Evolutionary conservation across 2,888 invertebrate species (phyloP), one percentile per base, ranked within the genome.

Genomic region (Sphinx pinastri): DNA sequence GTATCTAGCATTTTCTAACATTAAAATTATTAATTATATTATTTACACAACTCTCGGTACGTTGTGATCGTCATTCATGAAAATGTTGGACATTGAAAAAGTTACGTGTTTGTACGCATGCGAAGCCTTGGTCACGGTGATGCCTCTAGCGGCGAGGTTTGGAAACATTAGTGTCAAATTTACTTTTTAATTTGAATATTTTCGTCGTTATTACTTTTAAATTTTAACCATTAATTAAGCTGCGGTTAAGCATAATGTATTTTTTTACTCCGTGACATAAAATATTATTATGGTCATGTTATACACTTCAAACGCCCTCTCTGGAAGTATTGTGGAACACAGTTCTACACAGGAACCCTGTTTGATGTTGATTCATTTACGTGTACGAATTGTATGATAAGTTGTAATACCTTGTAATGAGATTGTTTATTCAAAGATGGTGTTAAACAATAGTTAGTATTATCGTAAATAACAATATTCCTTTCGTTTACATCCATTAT

Each of bases 51-150:
- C 81, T 82, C 84, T 79, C 83, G 84, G 81, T 80, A 83, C 86
- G 86, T 88, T 89, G 87, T 89, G 87, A 80, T 75, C 84, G 88
- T 91, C 93, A 94, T 94, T 94, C 93, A 94, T 94, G 92, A 89
- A 87, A 81, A 88, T 88, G 79, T 83, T 84, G 84, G 84, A 82
- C 86, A 85, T 88, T 86, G 88, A 87, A 89, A 86, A 86, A 84
- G 78, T 81, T 75, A 75, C 74, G 78, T 82, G 84, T 73, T 77
- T 80, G 77, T 83, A 88, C 92, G 93, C 93, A 92, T 93, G 92
- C 92, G 92, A 82, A 74, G 75, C 71, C 71, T 70, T 63, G 45
- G 57, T 71, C 75, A 79, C 73, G 55, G 68, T 71, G 74, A 81
- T 82, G 85, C 86, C 75, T 54, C 82, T 78, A 71, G 81, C 76